Conservation (phyloP, 2,888 invertebrate genomes). For the Meloe dianella region DNA sequence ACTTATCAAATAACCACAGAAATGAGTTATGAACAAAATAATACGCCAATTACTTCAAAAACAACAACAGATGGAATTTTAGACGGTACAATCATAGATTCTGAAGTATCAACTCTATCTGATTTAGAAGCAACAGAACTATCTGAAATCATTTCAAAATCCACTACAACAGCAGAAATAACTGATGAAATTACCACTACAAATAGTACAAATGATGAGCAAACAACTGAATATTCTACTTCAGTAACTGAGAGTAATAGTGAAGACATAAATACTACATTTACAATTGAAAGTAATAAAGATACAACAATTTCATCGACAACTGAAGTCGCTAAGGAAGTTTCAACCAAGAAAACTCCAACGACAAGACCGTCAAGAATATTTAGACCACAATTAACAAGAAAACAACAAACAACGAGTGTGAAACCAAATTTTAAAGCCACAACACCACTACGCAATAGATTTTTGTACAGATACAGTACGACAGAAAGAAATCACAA, state of each 20-base stretch:
- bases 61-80: background rate
- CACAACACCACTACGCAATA: slow-evolving; percentile 10
- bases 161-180: background rate
- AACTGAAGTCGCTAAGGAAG: background rate
- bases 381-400: slow-evolving; percentile 17
- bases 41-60: background rate
- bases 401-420: slow-evolving; percentile 17
- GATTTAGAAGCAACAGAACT: background rate
- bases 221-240: background rate
- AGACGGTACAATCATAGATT: background rate
- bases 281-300: background rate
- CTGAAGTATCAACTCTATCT: background rate
- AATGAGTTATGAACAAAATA: background rate
- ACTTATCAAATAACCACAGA: slow-evolving; percentile 8
- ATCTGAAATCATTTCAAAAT: background rate
- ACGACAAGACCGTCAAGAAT: slow-evolving; percentile 20
- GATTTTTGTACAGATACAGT: slow-evolving; percentile 9
- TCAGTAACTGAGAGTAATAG: background rate
- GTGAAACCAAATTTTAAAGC: slow-evolving; percentile 5
- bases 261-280: background rate
- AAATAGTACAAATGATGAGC: background rate
- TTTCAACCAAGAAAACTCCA: slow-evolving; percentile 16
- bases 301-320: slow-evolving; percentile 33
- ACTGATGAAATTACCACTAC: background rate
- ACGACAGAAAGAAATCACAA: background rate